Conservation (phyloP, 2,888 invertebrate genomes). For the Cosmia trapezina region DNA sequence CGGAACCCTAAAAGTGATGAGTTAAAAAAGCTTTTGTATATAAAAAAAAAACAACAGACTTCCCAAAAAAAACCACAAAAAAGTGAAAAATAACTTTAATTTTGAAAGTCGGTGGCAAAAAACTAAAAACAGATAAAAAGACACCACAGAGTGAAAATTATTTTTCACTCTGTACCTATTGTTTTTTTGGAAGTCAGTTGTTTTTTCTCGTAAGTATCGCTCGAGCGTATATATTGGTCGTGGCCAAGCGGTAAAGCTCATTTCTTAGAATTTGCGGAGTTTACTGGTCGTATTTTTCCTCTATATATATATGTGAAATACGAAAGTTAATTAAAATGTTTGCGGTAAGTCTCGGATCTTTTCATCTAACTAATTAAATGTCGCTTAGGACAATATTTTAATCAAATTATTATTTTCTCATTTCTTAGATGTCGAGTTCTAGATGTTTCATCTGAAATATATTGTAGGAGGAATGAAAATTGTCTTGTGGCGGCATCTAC, state of each 20-base stretch:
- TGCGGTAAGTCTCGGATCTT: slow-evolving; percentile 17
- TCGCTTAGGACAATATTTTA: slow-evolving; percentile 6
- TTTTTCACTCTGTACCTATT: too few relatives aligned
- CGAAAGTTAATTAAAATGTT: slow-evolving; percentile 48
- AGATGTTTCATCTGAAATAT: background rate
- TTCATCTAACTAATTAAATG: slow-evolving; percentile 41
- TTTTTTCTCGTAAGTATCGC: background rate
- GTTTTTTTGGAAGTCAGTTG: too few relatives aligned
- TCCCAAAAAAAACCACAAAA: too few relatives aligned
- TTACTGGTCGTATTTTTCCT: slow-evolving; percentile 6
- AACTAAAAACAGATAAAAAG: too few relatives aligned
- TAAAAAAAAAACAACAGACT: too few relatives aligned
- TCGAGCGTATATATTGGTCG: background rate
- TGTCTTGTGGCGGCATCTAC: too few relatives aligned
- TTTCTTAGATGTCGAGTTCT: slow-evolving; percentile 6
- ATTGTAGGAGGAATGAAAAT: background rate
- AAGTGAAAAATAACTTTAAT: too few relatives aligned
- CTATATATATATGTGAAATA: slow-evolving; percentile 13
- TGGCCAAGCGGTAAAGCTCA: background rate
- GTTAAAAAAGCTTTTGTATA: too few relatives aligned
- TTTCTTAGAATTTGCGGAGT: slow-evolving; percentile 4
- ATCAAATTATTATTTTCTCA: slow-evolving; percentile 7
- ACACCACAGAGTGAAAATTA: too few relatives aligned
- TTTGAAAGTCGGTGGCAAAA: too few relatives aligned
- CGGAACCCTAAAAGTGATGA: too few relatives aligned